These are phyloP conservation scores for Scleropages formosus DNA, from an alignment of 2,797 vertebrate species.

Conservation along the genomic window DNA sequence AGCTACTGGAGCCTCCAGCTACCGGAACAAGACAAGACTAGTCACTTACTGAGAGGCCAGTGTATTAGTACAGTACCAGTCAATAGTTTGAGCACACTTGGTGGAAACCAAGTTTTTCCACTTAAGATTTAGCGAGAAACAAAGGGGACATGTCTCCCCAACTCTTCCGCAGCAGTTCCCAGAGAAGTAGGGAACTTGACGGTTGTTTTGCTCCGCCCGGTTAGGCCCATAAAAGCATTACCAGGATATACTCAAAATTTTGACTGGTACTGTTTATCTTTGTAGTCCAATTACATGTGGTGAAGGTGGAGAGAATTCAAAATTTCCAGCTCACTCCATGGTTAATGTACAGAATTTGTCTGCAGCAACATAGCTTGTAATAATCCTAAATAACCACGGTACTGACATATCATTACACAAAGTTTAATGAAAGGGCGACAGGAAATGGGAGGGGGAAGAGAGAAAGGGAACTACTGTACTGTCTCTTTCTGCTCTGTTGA, in stretches of 20 bases:
- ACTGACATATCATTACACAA: slow-evolving; percentile 9
- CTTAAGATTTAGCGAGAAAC: no score
- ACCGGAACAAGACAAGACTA: neutral
- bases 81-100: no score
- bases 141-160: no score
- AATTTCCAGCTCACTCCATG: neutral
- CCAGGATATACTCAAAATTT: no score
- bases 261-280: no score
- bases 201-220: no score
- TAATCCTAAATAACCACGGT: neutral
- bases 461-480: slow-evolving; percentile 69
- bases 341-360: neutral
- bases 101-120: no score
- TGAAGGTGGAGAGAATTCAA: neutral
- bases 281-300: neutral
- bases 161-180: no score
- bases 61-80: neutral
- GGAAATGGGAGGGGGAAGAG: slow-evolving; percentile 13
- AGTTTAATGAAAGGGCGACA: slow-evolving; percentile 1
- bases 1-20: no score
- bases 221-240: no score
- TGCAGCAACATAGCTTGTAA: neutral
- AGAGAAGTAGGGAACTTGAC: no score
- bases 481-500: slow-evolving; percentile 53
- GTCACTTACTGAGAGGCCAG: slow-evolving; percentile 16